Evolutionary conservation across 2,797 vertebrate genomes (phyloP).

Genomic region (Enteromius argenteus): DNA sequence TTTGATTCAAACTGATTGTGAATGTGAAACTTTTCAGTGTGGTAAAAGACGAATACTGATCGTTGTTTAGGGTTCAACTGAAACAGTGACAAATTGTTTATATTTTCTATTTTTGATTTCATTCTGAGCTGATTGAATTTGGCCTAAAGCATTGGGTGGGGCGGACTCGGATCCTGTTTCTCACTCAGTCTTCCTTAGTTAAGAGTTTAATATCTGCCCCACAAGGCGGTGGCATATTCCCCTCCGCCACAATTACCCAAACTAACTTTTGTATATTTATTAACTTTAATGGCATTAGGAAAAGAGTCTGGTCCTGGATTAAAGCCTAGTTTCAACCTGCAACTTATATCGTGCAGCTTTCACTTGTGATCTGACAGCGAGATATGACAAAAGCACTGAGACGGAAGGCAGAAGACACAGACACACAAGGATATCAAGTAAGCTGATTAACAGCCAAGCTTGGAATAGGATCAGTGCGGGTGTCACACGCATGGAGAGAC

Average conservation of each 20-base stretch:
- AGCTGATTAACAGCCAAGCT: constrained; percentile 59
- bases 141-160: too few species aligned
- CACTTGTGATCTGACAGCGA: constrained; percentile 37
- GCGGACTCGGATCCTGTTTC: too few species aligned
- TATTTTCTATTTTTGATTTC: too few species aligned
- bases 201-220: too few species aligned
- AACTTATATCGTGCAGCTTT: not conserved
- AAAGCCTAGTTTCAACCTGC: constrained; percentile 3
- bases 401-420: constrained; percentile 43
- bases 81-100: too few species aligned
- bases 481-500: constrained; percentile 20
- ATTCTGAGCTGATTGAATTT: too few species aligned
- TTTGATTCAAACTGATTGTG: too few species aligned
- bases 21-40: too few species aligned
- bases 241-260: not conserved
- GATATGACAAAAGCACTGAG: constrained; percentile 35
- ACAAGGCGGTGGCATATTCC: too few species aligned
- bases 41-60: too few species aligned
- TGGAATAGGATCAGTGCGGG: constrained; percentile 57
- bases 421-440: constrained; percentile 55
- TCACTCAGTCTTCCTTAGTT: too few species aligned
- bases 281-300: not conserved
- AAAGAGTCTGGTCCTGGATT: not conserved
- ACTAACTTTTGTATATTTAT: not conserved
- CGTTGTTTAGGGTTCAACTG: too few species aligned